Evolutionary conservation across 2,113 vertebrate species (phyloP), one percentile per base, ranked within the genome.

Genomic region (Cyanocitta stelleri): DNA sequence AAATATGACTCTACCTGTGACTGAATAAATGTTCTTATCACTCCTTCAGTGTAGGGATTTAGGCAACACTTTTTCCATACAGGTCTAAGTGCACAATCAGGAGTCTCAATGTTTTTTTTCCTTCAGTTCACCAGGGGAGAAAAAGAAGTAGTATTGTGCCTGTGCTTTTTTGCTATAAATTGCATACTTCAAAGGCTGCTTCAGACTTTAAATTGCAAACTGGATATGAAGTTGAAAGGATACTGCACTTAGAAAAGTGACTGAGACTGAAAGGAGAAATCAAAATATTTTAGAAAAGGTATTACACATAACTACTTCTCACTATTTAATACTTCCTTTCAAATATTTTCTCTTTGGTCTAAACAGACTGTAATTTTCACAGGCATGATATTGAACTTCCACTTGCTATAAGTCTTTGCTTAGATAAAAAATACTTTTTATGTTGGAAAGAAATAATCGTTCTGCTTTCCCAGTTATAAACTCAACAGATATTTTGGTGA

Each of bases 251-350:
- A 69, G 51, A 54, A 86, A 79, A 83, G 18, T 80, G 54, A 17
- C 66, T 82, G 33, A 43, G 54, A 64, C 13, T 66, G 55, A 80
- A 69, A 85, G n/a, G 26, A 91, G n/a, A 85, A 93, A 92, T 92
- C n/a, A 3, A 92, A 92, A 92, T 88, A 69, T 73, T 93, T 88
- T 72, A 72, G 35, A 41, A 94, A 59, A 93, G 73, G 76, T 69
- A 43, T 62, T 43, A 62, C 2, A 9, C 16, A n/a, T 66, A 83
- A 91, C 44, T 88, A 58, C 62, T 89, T 82, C 35, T 76, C 48
- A 49, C 46, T 84, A 67, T 90, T 90, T 95, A 88, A 67, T 94
- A 55, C 35, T 90, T 92, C 37, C 17, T 88, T 87, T 94, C 43
- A 86, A 88, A 66, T 46, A 88, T 26, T 76, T 92, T 92, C 85